These are phyloP conservation scores for Semibalanus balanoides DNA, from an alignment of 1,140 invertebrate species.

Conservation along the genomic window DNA sequence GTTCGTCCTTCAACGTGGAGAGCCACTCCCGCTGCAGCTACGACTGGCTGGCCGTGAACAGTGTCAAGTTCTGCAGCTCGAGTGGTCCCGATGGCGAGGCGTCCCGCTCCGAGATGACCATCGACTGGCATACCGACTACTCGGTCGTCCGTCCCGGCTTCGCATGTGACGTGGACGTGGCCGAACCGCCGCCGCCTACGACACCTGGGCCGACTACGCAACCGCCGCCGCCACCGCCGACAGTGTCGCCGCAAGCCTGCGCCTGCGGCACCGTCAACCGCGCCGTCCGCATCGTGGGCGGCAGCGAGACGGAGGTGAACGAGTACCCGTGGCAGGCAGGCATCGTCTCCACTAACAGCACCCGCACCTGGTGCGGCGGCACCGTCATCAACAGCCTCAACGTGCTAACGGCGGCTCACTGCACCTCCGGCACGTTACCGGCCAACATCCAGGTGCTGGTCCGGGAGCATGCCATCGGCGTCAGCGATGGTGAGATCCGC, in stretches of 20 bases:
- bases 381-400: too few species aligned
- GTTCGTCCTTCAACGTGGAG: too few species aligned
- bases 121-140: background rate
- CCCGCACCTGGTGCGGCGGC: slow-evolving; percentile 29
- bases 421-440: slow-evolving; percentile 14
- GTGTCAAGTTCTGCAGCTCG: too few species aligned
- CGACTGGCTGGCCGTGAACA: too few species aligned
- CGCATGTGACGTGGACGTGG: background rate
- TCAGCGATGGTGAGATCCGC: background rate
- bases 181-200: too few species aligned
- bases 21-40: too few species aligned
- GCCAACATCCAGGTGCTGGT: background rate
- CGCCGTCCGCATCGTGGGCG: slow-evolving; percentile 16
- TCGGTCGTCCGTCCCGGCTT: background rate
- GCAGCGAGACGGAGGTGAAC: too few species aligned
- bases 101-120: background rate
- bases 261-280: slow-evolving; percentile 14
- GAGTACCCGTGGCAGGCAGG: too few species aligned
- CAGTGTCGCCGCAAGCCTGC: too few species aligned
- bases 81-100: background rate
- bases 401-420: slow-evolving; percentile 35
- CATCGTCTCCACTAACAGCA: slow-evolving; percentile 9
- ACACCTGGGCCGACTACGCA: too few species aligned
- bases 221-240: too few species aligned
- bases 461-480: background rate